Percentiles rank a stretch among this genome's conserved stretches.
Evolutionary conservation across 2,888 invertebrate species (phyloP).

Genomic region (Leucania comma): DNA sequence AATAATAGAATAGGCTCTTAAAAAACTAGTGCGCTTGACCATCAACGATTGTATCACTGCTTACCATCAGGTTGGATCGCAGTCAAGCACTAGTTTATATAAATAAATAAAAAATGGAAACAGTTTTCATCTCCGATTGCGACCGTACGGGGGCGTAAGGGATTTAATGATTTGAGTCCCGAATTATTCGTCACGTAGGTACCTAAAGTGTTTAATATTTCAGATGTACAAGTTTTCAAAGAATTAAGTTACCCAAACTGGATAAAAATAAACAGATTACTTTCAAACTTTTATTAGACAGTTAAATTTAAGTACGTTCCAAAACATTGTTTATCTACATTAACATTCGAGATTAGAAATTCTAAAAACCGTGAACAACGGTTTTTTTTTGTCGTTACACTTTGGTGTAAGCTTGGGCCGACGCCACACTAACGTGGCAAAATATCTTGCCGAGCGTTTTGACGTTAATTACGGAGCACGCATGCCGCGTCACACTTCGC

Average conservation of each 20-base stretch:
- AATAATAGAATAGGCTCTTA: no score
- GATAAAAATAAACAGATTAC: not conserved
- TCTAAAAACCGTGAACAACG: not conserved
- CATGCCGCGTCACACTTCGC: slow-evolving; percentile 50
- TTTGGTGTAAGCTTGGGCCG: slow-evolving; percentile 41
- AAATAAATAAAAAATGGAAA: no score
- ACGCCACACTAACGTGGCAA: slow-evolving; percentile 47
- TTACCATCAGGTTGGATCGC: no score
- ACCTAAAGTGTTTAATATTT: not conserved
- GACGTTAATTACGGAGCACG: slow-evolving; percentile 61
- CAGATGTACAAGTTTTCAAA: slow-evolving; percentile 3
- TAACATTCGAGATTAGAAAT: not conserved
- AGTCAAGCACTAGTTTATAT: no score
- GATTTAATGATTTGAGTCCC: not conserved
- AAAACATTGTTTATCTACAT: not conserved
- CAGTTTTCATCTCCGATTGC: not conserved
- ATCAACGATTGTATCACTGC: no score
- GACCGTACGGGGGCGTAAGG: not conserved
- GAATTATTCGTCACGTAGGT: not conserved
- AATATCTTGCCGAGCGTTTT: slow-evolving; percentile 55
- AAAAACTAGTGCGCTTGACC: no score
- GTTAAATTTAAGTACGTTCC: not conserved
- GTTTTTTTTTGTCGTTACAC: slow-evolving; percentile 4
- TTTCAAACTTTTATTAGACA: not conserved
- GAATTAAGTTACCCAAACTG: not conserved